phyloP scores from a whole-genome alignment of 1,140 invertebrate genomes.

The Chironomus tepperi region DNA sequence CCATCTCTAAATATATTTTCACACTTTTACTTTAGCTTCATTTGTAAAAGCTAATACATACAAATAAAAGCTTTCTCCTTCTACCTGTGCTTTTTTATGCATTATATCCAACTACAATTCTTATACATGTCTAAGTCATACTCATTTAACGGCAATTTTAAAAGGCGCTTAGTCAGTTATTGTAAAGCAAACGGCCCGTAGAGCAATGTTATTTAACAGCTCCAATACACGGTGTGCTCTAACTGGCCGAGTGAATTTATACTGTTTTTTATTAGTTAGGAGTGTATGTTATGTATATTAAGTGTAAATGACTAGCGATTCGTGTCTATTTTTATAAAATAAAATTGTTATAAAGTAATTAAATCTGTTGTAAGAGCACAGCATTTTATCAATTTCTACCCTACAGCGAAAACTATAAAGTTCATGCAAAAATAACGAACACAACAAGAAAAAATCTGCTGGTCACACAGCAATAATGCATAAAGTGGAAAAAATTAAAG shows the following conservation, averaged over 20 bases:
- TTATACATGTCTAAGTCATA: background rate
- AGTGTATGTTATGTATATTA: background rate
- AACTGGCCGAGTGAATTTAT: background rate
- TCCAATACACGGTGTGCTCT: background rate
- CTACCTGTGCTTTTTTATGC: background rate
- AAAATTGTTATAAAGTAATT: slow-evolving; percentile 1
- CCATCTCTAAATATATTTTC: no score
- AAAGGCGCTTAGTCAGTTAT: slow-evolving; percentile 11
- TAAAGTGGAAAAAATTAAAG: slow-evolving; percentile 4
- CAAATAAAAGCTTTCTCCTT: background rate
- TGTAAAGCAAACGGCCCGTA: background rate
- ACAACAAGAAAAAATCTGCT: no score
- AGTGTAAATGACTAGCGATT: slow-evolving; percentile 1
- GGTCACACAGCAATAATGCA: no score
- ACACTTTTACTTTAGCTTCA: no score
- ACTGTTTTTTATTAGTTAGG: background rate
- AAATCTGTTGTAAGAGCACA: background rate
- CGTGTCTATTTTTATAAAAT: background rate
- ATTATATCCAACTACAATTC: no score
- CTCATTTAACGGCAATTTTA: slow-evolving; percentile 8
- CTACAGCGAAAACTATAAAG: no score
- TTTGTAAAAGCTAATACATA: background rate
- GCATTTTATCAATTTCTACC: background rate
- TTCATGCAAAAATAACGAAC: no score
- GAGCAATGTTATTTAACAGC: background rate